These are phyloP conservation scores for Homarus gammarus DNA, from an alignment of 2,888 invertebrate species.

Conservation along the genomic window DNA sequence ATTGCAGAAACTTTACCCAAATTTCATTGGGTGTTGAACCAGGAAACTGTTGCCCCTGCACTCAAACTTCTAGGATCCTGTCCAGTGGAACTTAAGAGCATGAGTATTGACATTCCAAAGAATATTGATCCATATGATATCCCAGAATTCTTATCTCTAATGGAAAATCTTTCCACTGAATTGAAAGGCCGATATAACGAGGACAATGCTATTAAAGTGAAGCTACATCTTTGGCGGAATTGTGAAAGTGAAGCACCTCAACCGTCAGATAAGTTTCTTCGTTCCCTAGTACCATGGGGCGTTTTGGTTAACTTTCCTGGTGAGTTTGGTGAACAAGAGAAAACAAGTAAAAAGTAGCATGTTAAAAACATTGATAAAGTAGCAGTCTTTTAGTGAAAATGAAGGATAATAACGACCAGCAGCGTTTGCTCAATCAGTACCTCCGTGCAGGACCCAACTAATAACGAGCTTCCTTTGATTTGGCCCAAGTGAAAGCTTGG, in stretches of 20 bases:
- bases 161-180: not conserved
- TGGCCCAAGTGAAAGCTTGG: too few relatives aligned
- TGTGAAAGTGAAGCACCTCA: not conserved
- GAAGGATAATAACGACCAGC: too few relatives aligned
- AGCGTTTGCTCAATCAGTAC: too few relatives aligned
- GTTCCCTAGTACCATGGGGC: not conserved
- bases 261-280: conserved; percentile 13
- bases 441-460: too few relatives aligned
- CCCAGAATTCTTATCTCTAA: not conserved
- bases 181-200: not conserved
- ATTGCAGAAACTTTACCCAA: conserved; percentile 1
- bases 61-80: not conserved
- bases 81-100: not conserved
- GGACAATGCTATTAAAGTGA: not conserved
- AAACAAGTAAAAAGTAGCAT: not conserved
- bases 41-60: not conserved
- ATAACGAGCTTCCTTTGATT: too few relatives aligned
- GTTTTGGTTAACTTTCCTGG: conserved; percentile 9
- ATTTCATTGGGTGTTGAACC: conserved; percentile 11
- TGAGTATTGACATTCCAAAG: conserved; percentile 8
- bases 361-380: too few relatives aligned
- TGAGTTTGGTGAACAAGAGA: not conserved
- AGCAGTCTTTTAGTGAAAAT: too few relatives aligned
- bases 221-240: conserved; percentile 27
- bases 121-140: not conserved